These are phyloP conservation scores for Antedon mediterranea DNA, from an alignment of 53 echinoderm and acorn worm genomes.

Conservation along the genomic window DNA sequence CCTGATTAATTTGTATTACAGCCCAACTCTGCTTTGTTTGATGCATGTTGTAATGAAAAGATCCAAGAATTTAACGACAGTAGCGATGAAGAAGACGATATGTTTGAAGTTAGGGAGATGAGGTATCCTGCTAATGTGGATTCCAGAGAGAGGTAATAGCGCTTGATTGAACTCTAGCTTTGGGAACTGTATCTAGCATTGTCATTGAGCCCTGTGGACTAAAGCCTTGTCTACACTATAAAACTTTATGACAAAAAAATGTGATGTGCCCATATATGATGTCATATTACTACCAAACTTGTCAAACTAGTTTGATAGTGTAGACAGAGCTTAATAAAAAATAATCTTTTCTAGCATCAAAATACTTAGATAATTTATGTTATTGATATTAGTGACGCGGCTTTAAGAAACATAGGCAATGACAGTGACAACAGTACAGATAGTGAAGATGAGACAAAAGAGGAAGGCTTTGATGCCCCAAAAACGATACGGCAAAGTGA, in stretches of 20 bases:
- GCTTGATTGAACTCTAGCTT: not conserved
- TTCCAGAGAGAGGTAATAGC: constrained; percentile 40
- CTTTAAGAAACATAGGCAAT: not conserved
- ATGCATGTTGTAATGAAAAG: constrained; percentile 97
- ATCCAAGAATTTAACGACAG: constrained; percentile 81
- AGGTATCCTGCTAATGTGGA: constrained; percentile 53
- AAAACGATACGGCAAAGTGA: not conserved
- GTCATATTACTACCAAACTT: no score
- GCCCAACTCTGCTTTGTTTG: constrained; percentile 98
- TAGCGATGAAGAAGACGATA: constrained; percentile 88
- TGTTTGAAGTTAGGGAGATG: constrained; percentile 97
- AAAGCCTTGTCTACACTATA: no score
- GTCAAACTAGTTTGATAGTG: no score
- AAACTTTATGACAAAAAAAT: no score
- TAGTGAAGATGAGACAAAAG: not conserved
- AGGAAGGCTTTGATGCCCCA: not conserved
- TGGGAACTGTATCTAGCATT: no score
- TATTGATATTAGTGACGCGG: not conserved
- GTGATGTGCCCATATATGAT: no score
- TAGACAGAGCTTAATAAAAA: no score
- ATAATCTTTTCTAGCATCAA: no score
- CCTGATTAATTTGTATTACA: constrained; percentile 10
- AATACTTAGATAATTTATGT: not conserved
- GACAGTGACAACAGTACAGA: not conserved
- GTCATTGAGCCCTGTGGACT: no score